Percentiles rank a stretch among this genome's conserved stretches.
Conservation (phyloP, 1,140 invertebrate genomes). For the Zophobas morio region DNA sequence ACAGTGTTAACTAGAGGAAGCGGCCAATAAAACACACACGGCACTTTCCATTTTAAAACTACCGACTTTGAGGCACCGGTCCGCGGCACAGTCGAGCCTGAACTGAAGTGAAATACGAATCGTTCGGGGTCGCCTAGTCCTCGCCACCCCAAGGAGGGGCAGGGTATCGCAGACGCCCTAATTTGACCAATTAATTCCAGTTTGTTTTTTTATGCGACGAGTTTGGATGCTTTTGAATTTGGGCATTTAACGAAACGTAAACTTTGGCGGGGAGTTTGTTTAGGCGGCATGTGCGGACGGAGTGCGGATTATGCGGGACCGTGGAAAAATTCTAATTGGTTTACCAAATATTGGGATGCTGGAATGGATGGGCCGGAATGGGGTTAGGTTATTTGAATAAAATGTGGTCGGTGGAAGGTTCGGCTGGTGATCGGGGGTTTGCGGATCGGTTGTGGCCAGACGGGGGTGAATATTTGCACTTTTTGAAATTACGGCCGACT, state of each 20-base stretch:
- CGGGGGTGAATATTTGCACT: too few relatives aligned
- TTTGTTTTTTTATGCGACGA: constrained; percentile 5
- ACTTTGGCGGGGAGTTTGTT: too few relatives aligned
- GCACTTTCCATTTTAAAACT: constrained; percentile 40
- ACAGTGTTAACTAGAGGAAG: constrained; percentile 42
- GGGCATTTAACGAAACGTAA: neutral
- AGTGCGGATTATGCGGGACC: too few relatives aligned
- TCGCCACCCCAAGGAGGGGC: constrained; percentile 22
- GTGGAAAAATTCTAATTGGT: too few relatives aligned
- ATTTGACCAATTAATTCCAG: constrained; percentile 38
- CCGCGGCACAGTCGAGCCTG: constrained; percentile 19
- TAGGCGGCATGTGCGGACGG: too few relatives aligned
- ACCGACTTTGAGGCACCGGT: constrained; percentile 26
- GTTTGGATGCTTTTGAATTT: neutral
- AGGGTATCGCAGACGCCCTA: constrained; percentile 25
- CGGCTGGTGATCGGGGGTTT: too few relatives aligned
- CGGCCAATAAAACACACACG: constrained; percentile 43
- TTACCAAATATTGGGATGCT: too few relatives aligned
- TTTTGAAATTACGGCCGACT: too few relatives aligned
- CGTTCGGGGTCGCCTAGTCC: constrained; percentile 1
- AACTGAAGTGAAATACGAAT: constrained; percentile 1
- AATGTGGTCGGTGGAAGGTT: too few relatives aligned
- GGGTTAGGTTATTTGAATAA: too few relatives aligned
- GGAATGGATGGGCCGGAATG: too few relatives aligned
- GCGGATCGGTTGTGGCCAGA: too few relatives aligned